These are phyloP conservation scores for Tor tambroides DNA, from an alignment of 2,113 vertebrate species.

Conservation along the genomic window DNA sequence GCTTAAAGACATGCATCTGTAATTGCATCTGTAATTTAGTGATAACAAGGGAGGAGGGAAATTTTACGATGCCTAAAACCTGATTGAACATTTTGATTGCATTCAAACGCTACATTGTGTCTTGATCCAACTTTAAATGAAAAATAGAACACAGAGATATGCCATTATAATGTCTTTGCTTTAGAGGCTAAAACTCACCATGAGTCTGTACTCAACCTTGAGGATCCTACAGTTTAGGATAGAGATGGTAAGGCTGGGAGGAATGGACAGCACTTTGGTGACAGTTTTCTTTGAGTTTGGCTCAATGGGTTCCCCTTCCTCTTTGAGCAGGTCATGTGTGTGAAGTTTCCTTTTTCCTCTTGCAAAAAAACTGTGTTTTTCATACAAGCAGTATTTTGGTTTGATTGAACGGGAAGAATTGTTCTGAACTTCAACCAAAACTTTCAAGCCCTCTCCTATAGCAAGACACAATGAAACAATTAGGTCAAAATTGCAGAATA, in stretches of 20 bases:
- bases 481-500: neutral
- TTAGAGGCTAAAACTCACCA: slow-evolving; percentile 60
- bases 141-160: too few relatives aligned
- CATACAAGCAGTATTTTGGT: slow-evolving; percentile 72
- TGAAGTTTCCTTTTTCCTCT: slow-evolving; percentile 27
- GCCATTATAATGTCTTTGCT: neutral
- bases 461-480: neutral
- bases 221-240: slow-evolving; percentile 69
- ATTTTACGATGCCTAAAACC: too few relatives aligned
- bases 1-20: too few relatives aligned
- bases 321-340: slow-evolving; percentile 66
- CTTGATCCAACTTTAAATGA: too few relatives aligned
- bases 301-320: slow-evolving; percentile 67
- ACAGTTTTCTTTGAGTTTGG: slow-evolving; percentile 52
- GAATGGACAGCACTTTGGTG: slow-evolving; percentile 64
- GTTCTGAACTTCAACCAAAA: slow-evolving; percentile 67
- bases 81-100: too few relatives aligned
- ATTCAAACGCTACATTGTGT: too few relatives aligned
- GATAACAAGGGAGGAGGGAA: too few relatives aligned
- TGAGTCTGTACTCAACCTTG: slow-evolving; percentile 72
- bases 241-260: slow-evolving; percentile 57
- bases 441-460: slow-evolving; percentile 67
- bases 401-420: slow-evolving; percentile 70
- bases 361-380: slow-evolving; percentile 73
- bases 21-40: too few relatives aligned